Conservation (phyloP, 2,888 invertebrate genomes). For the Macrosiphum euphorbiae region DNA sequence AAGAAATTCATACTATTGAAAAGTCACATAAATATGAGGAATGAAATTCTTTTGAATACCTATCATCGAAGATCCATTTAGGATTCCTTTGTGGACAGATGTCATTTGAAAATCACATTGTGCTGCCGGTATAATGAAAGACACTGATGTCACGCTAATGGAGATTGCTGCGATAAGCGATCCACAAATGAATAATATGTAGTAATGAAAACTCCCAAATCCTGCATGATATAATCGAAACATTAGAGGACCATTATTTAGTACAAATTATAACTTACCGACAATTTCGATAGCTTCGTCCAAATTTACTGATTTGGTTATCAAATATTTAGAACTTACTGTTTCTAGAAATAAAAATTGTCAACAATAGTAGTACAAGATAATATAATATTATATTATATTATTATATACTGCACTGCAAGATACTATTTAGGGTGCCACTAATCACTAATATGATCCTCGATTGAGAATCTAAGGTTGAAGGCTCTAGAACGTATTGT, state of each 20-base stretch:
- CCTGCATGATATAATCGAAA: constrained; percentile 10
- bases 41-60: constrained; percentile 72
- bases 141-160: constrained; percentile 83
- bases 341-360: neutral
- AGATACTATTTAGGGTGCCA: too few relatives aligned
- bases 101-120: constrained; percentile 86
- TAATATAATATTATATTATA: too few relatives aligned
- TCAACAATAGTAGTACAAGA: too few relatives aligned
- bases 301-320: neutral
- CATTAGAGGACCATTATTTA: neutral
- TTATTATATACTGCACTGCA: too few relatives aligned
- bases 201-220: constrained; percentile 86
- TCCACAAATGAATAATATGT: constrained; percentile 81
- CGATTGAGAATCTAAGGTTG: too few relatives aligned
- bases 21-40: neutral
- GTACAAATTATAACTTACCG: constrained; percentile 21
- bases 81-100: constrained; percentile 82
- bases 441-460: too few relatives aligned
- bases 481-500: too few relatives aligned
- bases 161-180: constrained; percentile 87
- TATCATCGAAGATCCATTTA: constrained; percentile 83
- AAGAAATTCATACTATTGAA: neutral
- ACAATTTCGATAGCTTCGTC: constrained; percentile 31
- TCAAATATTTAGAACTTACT: neutral
- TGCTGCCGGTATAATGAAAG: constrained; percentile 86